These are phyloP conservation scores for Carpatolechia fugitivella DNA, from an alignment of 2,888 invertebrate genomes.

Conservation along the genomic window DNA sequence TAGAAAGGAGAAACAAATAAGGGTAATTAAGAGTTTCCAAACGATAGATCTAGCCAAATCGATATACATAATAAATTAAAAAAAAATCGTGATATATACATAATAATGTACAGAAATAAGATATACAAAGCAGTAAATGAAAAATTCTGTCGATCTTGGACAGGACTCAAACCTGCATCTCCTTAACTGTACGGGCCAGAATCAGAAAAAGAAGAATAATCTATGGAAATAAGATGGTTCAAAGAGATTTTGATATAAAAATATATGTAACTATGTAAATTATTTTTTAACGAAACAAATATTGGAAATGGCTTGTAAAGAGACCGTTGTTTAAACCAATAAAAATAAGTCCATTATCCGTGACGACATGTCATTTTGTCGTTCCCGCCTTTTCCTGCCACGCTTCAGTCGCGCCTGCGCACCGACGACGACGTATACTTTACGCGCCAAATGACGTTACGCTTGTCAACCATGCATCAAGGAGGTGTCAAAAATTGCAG, in stretches of 20 bases:
- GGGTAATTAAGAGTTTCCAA: no score
- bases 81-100: no score
- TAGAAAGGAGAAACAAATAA: no score
- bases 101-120: no score
- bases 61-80: no score
- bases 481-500: conserved; percentile 10
- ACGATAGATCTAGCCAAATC: no score
- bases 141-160: no score
- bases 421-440: conserved; percentile 10
- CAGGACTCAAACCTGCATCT: no score
- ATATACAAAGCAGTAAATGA: not conserved
- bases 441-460: conserved; percentile 27
- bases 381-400: conserved; percentile 3
- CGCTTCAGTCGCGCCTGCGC: not conserved
- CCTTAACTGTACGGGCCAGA: not conserved
- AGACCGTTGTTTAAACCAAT: not conserved
- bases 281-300: no score
- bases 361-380: conserved; percentile 11
- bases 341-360: not conserved
- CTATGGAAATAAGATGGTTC: not conserved
- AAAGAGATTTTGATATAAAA: no score
- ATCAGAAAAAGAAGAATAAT: not conserved
- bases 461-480: conserved; percentile 11
- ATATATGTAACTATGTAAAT: no score
- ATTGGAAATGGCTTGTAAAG: no score